Evolutionary conservation across 2,888 invertebrate genomes (phyloP).

Genomic region (Pardosa pseudoannulata): DNA sequence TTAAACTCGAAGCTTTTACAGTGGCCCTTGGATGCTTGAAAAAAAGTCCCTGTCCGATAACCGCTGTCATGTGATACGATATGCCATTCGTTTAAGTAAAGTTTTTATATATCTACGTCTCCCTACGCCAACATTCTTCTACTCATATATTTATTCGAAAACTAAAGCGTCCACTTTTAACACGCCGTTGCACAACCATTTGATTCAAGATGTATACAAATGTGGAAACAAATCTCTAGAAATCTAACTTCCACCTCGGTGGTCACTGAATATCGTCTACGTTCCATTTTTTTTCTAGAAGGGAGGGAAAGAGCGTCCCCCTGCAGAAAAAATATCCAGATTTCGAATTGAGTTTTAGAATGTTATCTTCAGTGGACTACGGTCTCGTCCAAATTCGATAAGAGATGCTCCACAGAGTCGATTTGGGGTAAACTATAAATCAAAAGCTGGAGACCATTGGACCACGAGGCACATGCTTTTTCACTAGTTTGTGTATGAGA

Average conservation of each 20-base stretch:
- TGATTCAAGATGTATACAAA: slow-evolving; percentile 8
- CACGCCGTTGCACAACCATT: slow-evolving; percentile 41
- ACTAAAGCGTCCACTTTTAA: slow-evolving; percentile 60
- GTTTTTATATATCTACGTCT: neutral
- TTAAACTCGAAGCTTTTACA: too few species aligned
- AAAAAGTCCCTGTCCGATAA: neutral
- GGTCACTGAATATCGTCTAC: slow-evolving; percentile 8
- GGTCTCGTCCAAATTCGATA: slow-evolving; percentile 2
- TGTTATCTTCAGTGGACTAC: neutral
- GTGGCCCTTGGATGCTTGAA: neutral
- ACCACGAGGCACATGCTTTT: neutral
- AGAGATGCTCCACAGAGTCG: neutral
- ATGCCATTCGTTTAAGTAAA: neutral
- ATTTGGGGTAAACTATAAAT: slow-evolving; percentile 2
- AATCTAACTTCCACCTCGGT: neutral
- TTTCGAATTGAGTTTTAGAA: neutral
- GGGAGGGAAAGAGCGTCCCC: neutral
- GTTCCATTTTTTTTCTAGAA: neutral
- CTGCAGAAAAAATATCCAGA: neutral
- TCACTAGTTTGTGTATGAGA: neutral
- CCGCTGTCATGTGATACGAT: neutral
- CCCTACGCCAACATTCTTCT: slow-evolving; percentile 26
- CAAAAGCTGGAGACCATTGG: neutral
- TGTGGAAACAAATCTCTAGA: neutral
- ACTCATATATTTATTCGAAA: slow-evolving; percentile 46